These are phyloP conservation scores for Mycteria americana DNA, from an alignment of 2,797 vertebrate genomes.

Conservation along the genomic window DNA sequence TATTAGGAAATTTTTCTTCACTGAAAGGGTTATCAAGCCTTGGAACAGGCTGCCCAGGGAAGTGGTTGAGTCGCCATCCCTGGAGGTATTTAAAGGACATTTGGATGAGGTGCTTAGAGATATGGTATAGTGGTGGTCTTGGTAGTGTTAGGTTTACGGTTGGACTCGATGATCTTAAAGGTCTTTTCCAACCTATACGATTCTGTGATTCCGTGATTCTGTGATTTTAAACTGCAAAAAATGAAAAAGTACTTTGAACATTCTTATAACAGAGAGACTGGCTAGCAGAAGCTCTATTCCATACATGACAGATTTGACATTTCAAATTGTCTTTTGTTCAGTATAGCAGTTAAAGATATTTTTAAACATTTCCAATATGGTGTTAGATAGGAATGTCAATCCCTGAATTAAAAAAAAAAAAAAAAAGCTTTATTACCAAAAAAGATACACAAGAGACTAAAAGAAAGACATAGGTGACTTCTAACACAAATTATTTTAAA, in stretches of 20 bases:
- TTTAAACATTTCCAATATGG: neutral
- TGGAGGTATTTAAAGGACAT: too few species aligned
- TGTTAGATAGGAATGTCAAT: accelerated
- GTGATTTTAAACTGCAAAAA: neutral
- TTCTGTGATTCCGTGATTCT: too few species aligned
- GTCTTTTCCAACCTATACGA: too few species aligned
- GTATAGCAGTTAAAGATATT: neutral
- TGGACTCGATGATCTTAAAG: too few species aligned
- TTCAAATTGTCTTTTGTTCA: neutral
- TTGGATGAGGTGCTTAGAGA: too few species aligned
- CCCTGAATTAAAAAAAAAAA: neutral
- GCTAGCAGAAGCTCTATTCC: neutral
- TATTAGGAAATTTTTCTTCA: too few species aligned
- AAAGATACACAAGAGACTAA: neutral
- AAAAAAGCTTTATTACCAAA: neutral
- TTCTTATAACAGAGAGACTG: neutral
- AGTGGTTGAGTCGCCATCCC: too few species aligned
- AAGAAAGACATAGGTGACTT: neutral
- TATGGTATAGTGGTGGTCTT: too few species aligned
- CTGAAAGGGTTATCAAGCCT: too few species aligned
- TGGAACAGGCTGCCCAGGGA: too few species aligned
- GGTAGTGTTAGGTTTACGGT: too few species aligned
- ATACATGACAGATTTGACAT: neutral
- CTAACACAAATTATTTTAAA: neutral
- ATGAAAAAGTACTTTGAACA: neutral